A percentile compares a stretch with the other conserved stretches of the same genome.
phyloP scores from a whole-genome alignment of 2,113 vertebrate genomes.

The Sisor rabdophorus region DNA sequence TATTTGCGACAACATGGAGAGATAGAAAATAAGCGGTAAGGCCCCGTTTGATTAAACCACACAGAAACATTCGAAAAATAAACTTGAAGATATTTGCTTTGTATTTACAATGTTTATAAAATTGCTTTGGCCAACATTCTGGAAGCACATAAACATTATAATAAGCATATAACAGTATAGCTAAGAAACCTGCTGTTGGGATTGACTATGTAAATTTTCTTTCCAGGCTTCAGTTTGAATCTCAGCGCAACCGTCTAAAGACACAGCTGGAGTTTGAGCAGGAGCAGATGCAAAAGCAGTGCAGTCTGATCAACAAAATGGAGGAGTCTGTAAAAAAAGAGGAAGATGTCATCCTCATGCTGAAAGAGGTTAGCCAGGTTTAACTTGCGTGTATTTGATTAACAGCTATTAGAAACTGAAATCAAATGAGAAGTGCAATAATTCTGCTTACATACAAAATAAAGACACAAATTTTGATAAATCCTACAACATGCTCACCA shows the following conservation, averaged over 20 bases:
- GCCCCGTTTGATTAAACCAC: neutral
- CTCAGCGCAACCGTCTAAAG: conserved; percentile 74
- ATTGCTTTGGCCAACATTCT: too few species aligned
- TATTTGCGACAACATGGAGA: conserved; percentile 78
- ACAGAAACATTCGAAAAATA: neutral
- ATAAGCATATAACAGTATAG: neutral
- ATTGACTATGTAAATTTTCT: neutral
- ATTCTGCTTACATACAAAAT: neutral
- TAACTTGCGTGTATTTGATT: neutral
- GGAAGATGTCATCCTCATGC: conserved; percentile 55
- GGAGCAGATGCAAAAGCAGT: conserved; percentile 72
- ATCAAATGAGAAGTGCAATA: too few species aligned
- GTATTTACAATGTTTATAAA: neutral
- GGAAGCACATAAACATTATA: neutral
- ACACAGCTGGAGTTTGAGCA: conserved; percentile 80
- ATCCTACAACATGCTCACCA: too few species aligned
- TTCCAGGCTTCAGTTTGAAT: conserved; percentile 86
- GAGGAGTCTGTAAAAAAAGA: conserved; percentile 57
- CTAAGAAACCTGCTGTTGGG: too few species aligned
- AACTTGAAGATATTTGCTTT: neutral
- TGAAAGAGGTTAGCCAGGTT: conserved; percentile 72
- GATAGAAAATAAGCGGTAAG: conserved; percentile 81
- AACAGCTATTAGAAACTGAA: neutral
- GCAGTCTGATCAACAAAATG: conserved; percentile 65
- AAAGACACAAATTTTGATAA: too few species aligned